phyloP scores from a whole-genome alignment of 2,113 vertebrate genomes.

The Bos javanicus region DNA sequence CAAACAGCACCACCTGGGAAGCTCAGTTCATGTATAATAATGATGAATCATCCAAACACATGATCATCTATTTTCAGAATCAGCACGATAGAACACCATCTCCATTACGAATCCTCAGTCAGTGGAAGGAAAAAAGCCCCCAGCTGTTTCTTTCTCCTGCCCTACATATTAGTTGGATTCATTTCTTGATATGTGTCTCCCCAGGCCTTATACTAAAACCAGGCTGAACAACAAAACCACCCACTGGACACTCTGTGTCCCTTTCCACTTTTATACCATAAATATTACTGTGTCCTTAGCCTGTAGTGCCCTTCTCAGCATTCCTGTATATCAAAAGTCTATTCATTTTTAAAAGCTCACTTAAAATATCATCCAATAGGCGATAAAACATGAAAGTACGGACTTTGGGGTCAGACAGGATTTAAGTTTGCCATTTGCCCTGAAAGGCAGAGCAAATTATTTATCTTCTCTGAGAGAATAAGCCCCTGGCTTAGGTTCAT shows the following conservation, averaged over 20 bases:
- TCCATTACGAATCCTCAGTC: background rate
- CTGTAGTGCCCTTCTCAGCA: background rate
- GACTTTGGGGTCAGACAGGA: background rate
- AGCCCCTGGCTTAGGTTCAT: background rate
- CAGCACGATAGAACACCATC: background rate
- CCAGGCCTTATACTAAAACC: background rate
- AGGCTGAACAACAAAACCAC: background rate
- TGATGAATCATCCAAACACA: background rate
- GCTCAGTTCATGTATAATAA: background rate
- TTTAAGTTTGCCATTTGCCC: background rate
- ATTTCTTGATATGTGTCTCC: background rate
- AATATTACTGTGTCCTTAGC: background rate
- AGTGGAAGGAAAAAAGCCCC: background rate
- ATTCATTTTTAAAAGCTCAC: background rate
- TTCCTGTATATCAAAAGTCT: background rate
- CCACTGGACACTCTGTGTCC: background rate
- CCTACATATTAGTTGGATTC: background rate
- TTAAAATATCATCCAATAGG: constrained; percentile 13
- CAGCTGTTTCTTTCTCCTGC: background rate
- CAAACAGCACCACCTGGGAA: background rate
- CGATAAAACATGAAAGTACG: background rate
- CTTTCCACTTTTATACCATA: background rate
- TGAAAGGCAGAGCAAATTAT: background rate
- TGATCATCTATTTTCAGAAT: background rate
- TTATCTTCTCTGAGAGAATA: background rate